Percentiles rank a stretch among this genome's conserved stretches.
These are phyloP conservation scores for Platysternon megacephalum DNA, from an alignment of 2,113 vertebrate genomes.

Conservation along the genomic window DNA sequence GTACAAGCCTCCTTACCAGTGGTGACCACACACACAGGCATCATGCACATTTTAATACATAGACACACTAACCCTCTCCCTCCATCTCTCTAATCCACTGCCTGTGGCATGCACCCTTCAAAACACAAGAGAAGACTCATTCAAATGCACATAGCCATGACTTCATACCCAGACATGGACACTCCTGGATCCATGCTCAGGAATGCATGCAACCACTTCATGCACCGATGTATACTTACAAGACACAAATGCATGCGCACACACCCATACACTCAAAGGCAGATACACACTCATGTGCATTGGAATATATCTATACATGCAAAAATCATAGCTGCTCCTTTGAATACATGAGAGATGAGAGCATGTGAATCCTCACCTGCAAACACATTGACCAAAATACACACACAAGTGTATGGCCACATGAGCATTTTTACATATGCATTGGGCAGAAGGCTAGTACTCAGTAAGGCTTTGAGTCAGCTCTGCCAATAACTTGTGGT, in stretches of 20 bases:
- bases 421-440: not conserved
- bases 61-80: not conserved
- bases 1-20: not conserved
- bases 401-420: too few relatives aligned
- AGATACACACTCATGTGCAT: not conserved
- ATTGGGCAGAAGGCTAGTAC: not conserved
- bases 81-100: not conserved
- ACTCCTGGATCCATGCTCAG: not conserved
- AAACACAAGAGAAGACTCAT: not conserved
- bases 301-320: not conserved
- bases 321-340: not conserved
- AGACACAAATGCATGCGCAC: not conserved
- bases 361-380: not conserved
- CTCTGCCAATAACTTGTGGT: not conserved
- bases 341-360: not conserved
- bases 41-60: rapidly evolving
- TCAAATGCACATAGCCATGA: not conserved
- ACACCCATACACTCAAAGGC: not conserved
- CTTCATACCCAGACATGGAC: not conserved
- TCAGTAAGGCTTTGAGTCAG: not conserved
- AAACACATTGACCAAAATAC: not conserved
- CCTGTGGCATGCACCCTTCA: rapidly evolving
- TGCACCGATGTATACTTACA: not conserved
- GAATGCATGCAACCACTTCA: rapidly evolving
- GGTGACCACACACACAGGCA: not conserved